Evolutionary conservation across 2,888 invertebrate species (phyloP), one percentile per base, ranked within the genome.

Genomic region (Tetragonisca angustula): DNA sequence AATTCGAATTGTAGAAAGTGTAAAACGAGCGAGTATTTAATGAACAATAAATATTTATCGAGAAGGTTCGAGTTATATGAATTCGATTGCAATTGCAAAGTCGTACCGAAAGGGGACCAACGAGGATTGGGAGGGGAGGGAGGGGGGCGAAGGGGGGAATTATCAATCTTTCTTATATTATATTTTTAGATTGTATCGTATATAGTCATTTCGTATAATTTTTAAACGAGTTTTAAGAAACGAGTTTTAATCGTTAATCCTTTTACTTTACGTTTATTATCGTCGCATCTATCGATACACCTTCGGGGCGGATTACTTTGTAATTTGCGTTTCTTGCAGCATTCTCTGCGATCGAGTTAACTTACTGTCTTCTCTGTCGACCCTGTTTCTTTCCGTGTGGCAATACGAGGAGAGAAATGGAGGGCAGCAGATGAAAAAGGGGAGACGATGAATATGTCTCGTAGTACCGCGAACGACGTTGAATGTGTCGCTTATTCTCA

Each of bases 51-150:
- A 67, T 72, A 68, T 79, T 79, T 72, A 79, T 73, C 72, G 72
- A 54, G 54, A 69, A 43, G 52, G 61, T 61, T 67, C n/a, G 43
- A 43, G 56, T 64, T 32, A 49, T 2, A 0, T 43, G 1, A 43
- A 11, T 43, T 24, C 27, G 62, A 62, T 27, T 52, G 27, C 24
- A 27, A 43, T 27, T 13, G 62, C 43, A 67, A 21, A 32, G 32
- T 59, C 54, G 82, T 75, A 50, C 82, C 82, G 82, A 50, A 82
- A 68, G 76, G 71, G 83, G 54, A 68, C 49, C 56, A n/a, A 71
- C 36, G n/a, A 50, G 19, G 54, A 17, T 13, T 24, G 36, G 19
- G 24, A 6, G 36, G 0, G 36, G 6, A 6, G 4, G 36, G 5
- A 4, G 6, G 36, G 9, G 36, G 43, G 43, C 0, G 32, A 3